Evolutionary conservation across 2,797 vertebrate species (phyloP), one percentile per base, ranked within the genome.

Genomic region (Hydrocynus forskahlii): DNA sequence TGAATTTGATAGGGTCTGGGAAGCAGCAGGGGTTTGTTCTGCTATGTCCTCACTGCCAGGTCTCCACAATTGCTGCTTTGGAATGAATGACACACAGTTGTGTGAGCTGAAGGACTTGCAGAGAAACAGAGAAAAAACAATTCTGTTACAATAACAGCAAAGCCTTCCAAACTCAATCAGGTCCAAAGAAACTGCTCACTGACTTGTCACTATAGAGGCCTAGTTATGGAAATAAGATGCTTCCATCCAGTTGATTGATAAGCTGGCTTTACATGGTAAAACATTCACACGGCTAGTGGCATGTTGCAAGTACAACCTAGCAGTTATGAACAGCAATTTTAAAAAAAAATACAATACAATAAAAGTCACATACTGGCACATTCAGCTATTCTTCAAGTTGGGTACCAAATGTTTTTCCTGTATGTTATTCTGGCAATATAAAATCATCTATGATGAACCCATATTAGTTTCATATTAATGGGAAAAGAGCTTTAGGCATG

Each of bases 11-110:
- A 62, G 59, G 70, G 60, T 85, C 69, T 73, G 52, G 63, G 66
- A 75, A 57, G 55, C 81, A 69, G 43, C 59, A 19, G 21, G 21
- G 54, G 76, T 76, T 70, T 84, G 35, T 75, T 81, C 55, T 75
- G 76, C 70, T 45, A 60, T 87, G 84, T 85, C 78, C 79, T 69
- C 83, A n/a, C 64, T 88, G 85, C 85, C 85, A 71, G 23, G 16
- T 38, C 45, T 85, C 75, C 76, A 72, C 35, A 16, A 17, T 70
- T 64, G 54, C 64, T 81, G 70, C 75, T 69, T 59, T 5, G 78
- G 62, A 80, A 75, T 76, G 73, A 74, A 80, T 73, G 77, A 85
- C 55, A 62, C 64, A 69, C 43, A 81, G 59, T 63, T 78, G 68
- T 83, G 67, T 78, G 76, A 74, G 84, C 55, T 71, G 70, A 17